Evolutionary conservation across 2,113 vertebrate species (phyloP).

Genomic region (Thermophis baileyi): DNA sequence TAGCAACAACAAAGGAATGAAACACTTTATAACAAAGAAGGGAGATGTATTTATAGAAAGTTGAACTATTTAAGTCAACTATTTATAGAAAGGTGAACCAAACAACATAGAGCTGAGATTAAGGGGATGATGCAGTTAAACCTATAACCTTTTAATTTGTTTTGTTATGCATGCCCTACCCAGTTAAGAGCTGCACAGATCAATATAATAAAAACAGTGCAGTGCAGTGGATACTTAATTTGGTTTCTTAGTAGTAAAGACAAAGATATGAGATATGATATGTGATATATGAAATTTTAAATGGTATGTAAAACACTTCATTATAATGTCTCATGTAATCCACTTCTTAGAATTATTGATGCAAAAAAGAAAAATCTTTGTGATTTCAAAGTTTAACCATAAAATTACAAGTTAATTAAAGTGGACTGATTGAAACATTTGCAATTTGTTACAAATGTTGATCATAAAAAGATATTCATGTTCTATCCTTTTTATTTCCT

Average conservation of each 20-base stretch:
- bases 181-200: slow-evolving; percentile 17
- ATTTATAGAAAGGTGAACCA: background rate
- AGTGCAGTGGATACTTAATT: background rate
- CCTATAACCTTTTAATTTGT: slow-evolving; percentile 40
- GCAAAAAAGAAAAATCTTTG: background rate
- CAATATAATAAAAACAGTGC: background rate
- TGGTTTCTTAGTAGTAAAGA: background rate
- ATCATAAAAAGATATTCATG: background rate
- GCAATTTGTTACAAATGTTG: background rate
- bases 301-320: background rate
- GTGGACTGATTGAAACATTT: slow-evolving; percentile 26
- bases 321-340: background rate
- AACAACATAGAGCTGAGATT: slow-evolving; percentile 16
- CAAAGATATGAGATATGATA: background rate
- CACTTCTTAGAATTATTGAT: slow-evolving; percentile 3
- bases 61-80: slow-evolving; percentile 28
- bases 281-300: background rate
- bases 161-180: background rate
- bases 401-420: background rate
- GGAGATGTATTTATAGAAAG: slow-evolving; percentile 11
- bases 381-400: slow-evolving; percentile 12
- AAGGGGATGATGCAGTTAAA: slow-evolving; percentile 1
- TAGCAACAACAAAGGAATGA: background rate
- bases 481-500: background rate
- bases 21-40: background rate